Conservation (phyloP, 2,888 invertebrate genomes). For the Sinopyrophorus schimmeli region DNA sequence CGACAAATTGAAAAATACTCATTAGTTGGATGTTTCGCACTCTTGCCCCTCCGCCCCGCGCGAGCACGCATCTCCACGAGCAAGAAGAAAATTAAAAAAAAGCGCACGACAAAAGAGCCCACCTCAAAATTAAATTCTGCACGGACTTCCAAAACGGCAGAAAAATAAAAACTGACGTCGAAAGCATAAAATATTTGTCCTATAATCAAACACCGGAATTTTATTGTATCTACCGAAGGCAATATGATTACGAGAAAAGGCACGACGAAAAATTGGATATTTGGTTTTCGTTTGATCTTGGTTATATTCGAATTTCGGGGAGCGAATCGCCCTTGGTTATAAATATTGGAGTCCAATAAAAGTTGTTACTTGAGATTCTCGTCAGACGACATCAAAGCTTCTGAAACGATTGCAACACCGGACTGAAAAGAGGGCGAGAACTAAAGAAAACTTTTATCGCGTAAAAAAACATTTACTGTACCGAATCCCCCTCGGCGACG, state of each 20-base stretch:
- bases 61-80: no score
- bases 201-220: conserved; percentile 25
- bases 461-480: no score
- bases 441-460: conserved; percentile 37
- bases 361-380: conserved; percentile 55
- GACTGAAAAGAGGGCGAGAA: conserved; percentile 44
- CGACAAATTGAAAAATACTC: conserved; percentile 58
- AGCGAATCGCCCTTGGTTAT: conserved; percentile 49
- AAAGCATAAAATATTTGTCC: conserved; percentile 16
- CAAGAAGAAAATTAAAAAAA: conserved; percentile 33
- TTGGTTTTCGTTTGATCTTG: conserved; percentile 49
- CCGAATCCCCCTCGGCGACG: no score
- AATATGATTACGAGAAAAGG: conserved; percentile 32
- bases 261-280: conserved; percentile 47
- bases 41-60: no score
- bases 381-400: conserved; percentile 51
- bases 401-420: conserved; percentile 33
- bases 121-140: conserved; percentile 19
- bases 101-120: conserved; percentile 19
- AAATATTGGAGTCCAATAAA: conserved; percentile 56
- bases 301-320: conserved; percentile 48
- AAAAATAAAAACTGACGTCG: neutral
- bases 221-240: conserved; percentile 25
- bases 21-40: conserved; percentile 55
- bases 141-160: conserved; percentile 4